Base-by-base conservation (phyloP, 2,113 vertebrate genomes). In the Eulemur macaco region DNA sequence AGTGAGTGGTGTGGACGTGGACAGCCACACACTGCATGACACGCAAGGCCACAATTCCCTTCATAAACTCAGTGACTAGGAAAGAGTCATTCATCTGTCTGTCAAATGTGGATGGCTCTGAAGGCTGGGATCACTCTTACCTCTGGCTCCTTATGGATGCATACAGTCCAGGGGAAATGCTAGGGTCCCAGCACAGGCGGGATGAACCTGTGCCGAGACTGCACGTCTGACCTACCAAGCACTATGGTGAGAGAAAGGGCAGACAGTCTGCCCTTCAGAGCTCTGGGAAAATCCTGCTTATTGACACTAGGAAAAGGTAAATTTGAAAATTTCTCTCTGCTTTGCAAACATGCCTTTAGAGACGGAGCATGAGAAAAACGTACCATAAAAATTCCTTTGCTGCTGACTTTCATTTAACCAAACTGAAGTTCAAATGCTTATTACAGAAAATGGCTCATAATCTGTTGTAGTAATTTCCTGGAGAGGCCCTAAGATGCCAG, bases 391-490 rank as follows among this genome's bases (percentile, higher is more conserved):
- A 96, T 96, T 39, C 83, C 81, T 96, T 91, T 97, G 73, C 54
- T 45, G 71, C 85, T 97, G 86, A 78, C 97, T 96, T 97, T 96
- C 94, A 96, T 97, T 97, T 88, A 95, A 60, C 76, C 94, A 86
- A 97, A 97, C 73, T 39, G 31, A 98, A 96, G 86, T 89, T 37
- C 91, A 86, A 98, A 97, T 74, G 93, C 81, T 97, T 96, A 96
- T 98, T 95, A 97, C 86, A 94, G 97, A 88, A 97, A 98, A 96
- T 93, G 93, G 54, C 45, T 96, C 82, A 29, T 95, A 76, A 76
- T 95, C 82, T 95, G 74, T 93, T 86, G 86, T 47, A 78, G 69
- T 94, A 39, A 97, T 96, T 95, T 97, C 82, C 68, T 63, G 58
- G 74, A 97, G 92, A 92, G 90, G 47, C 71, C 14, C 7, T 74